Conservation (phyloP, 2,113 vertebrate species). For the Microtus pennsylvanicus region DNA sequence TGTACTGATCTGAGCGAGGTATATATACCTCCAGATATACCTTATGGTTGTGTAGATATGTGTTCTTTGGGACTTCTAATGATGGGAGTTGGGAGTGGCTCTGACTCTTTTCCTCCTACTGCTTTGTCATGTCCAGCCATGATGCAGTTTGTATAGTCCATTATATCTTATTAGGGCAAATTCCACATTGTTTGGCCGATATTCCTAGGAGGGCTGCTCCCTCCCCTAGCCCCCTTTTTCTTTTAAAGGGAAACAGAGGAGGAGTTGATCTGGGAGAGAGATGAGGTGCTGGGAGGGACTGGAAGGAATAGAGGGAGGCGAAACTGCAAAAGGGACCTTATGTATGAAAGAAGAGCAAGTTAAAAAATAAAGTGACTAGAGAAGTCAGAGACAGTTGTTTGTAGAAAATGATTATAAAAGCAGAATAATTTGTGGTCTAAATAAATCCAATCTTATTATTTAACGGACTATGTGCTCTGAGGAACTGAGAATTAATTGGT, state of each 20-base stretch:
- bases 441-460: not conserved
- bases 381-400: not conserved
- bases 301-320: not conserved
- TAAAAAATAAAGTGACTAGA: not conserved
- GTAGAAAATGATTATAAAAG: not conserved
- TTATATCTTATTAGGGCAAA: not conserved
- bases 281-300: rapidly evolving
- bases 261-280: not conserved
- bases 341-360: not conserved
- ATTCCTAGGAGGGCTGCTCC: not conserved
- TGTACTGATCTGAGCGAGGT: not conserved
- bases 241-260: not conserved
- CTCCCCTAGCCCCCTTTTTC: not conserved
- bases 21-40: not conserved
- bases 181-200: not conserved
- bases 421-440: not conserved
- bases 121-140: not conserved
- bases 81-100: not conserved
- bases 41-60: not conserved
- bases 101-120: not conserved
- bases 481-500: not conserved
- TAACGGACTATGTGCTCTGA: not conserved
- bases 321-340: not conserved
- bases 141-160: not conserved
- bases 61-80: not conserved